phyloP scores from a whole-genome alignment of 2,888 invertebrate species.

The Metopia argyrocephala region DNA sequence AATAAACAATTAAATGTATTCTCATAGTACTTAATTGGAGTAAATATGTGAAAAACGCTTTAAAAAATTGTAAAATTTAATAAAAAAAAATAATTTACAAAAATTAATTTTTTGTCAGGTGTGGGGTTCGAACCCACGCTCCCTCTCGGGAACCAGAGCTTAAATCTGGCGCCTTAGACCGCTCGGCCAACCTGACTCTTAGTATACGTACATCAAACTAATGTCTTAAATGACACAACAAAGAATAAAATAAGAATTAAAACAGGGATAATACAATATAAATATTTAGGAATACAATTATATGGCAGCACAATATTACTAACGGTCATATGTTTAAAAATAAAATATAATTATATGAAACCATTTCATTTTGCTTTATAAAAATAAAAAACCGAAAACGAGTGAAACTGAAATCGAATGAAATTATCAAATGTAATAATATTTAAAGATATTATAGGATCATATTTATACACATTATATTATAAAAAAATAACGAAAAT shows the following conservation, averaged over 20 bases:
- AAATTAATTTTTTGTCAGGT: constrained; percentile 79
- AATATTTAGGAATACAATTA: neutral
- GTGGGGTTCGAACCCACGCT: constrained; percentile 92
- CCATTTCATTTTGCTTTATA: no score
- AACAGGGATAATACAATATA: neutral
- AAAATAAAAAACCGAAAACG: no score
- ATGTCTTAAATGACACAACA: neutral
- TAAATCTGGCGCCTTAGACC: constrained; percentile 92
- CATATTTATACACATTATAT: no score
- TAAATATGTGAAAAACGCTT: neutral
- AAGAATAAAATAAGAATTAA: neutral
- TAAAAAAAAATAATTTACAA: neutral
- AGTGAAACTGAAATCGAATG: no score
- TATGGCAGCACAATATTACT: neutral
- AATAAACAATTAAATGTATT: no score
- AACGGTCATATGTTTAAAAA: no score
- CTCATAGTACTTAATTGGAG: no score
- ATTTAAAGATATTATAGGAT: no score
- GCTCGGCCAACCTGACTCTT: constrained; percentile 87
- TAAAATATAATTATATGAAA: no score
- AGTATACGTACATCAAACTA: neutral
- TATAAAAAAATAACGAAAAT: no score
- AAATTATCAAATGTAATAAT: no score
- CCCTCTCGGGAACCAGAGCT: constrained; percentile 89
- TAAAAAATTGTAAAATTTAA: neutral